Conservation (phyloP, 1,140 invertebrate species). For the Chelonus insularis region DNA sequence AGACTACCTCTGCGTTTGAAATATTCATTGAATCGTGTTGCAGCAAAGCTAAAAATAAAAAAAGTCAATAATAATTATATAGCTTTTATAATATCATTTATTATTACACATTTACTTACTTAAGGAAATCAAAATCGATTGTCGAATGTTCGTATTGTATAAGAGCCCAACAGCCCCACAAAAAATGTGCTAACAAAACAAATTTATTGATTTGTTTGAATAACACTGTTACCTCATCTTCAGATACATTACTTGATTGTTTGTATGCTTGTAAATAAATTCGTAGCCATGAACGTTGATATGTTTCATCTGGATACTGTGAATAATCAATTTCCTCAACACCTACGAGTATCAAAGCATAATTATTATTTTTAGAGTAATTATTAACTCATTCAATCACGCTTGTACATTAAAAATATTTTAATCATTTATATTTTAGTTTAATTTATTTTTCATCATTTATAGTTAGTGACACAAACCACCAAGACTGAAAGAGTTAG, state of each 20-base stretch:
- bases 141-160: constrained; percentile 88
- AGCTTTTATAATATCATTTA: no score
- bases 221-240: constrained; percentile 69
- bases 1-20: constrained; percentile 62
- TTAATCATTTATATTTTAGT: no score
- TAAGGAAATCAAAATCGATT: constrained; percentile 93
- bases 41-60: constrained; percentile 65
- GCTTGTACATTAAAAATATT: no score
- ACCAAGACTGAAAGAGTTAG: no score
- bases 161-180: constrained; percentile 93
- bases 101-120: constrained; percentile 64
- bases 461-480: no score
- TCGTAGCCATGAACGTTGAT: constrained; percentile 81
- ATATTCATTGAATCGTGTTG: constrained; percentile 69
- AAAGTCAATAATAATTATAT: constrained; percentile 17
- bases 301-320: constrained; percentile 77
- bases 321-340: constrained; percentile 75
- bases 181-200: constrained; percentile 79
- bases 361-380: not conserved
- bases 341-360: constrained; percentile 58
- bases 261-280: constrained; percentile 73
- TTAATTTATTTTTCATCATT: no score
- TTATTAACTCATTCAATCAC: no score
- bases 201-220: constrained; percentile 82
- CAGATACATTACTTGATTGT: constrained; percentile 54